Evolutionary conservation across 2,797 vertebrate species (phyloP), one percentile per base, ranked within the genome.

Genomic region (Sebastes hubbsi): DNA sequence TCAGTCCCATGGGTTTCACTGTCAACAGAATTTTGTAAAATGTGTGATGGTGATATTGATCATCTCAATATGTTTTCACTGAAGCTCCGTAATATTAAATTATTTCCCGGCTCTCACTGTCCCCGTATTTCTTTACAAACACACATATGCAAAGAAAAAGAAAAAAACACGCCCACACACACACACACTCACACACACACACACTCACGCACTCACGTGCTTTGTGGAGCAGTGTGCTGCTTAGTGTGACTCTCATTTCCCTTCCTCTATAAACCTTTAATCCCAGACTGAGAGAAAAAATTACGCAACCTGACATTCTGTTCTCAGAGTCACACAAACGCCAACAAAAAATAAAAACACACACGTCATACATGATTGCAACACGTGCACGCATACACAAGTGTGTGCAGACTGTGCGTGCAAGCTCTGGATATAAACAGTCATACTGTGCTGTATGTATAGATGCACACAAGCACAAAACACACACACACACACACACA

Each of bases 181-280:
- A 54, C 42, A n/a, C n/a, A 68, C 32, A 55, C 55, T 42, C 22
- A 64, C 36, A 55, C 20, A n/a, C 22, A 67, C 56, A 46, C 55
- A 64, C 25, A 30, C 12, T 67, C 73, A 75, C 58, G 64, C 36
- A 30, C 56, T 65, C 79, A 88, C 36, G 11, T 82, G 82, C 72
- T 69, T 18, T 68, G 72, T 72, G 61, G 72, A 82, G 77, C 79
- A 78, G 68, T 63, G 72, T 46, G 63, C 81, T 84, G 89, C 91
- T 87, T 89, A 85, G 72, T 72, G 80, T 84, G 80, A 88, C 87
- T 89, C 89, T 94, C 91, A 91, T 90, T 88, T 91, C 87, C 84
- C 58, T 75, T 87, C 58, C 69, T 79, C 82, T 73, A 69, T 93
- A 92, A 95, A 94, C 89, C 92, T 90, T 92, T 93, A 93, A 95